Base-by-base conservation (phyloP, 2,888 invertebrate species). In the Eristalis intricaria region DNA sequence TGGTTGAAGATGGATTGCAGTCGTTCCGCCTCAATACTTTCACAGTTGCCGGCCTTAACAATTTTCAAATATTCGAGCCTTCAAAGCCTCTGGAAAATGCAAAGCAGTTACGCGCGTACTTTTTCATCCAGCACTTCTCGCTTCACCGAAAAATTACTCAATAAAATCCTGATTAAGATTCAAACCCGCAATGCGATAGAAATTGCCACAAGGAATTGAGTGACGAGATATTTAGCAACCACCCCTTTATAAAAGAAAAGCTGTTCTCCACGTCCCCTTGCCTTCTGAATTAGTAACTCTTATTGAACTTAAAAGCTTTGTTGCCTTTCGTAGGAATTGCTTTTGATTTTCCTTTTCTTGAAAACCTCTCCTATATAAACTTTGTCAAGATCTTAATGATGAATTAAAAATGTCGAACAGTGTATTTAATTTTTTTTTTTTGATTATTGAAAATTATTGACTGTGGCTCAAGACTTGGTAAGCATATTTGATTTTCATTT, bases 161-260 rank as follows among this genome's bases (percentile, higher is more conserved):
- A 68, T 26, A 32, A 4, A 56, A 19, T 13, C n/a, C 19, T 69
- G 26, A 29, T 29, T 50, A 1, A 66, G 26, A 10, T 32, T 32
- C 32, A 32, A 43, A 50, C 15, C 50, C 26, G 35, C 13, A 58
- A 22, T n/a, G 4, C 26, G 23, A 43, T 3, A 50, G 26, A 15
- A 15, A 38, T 43, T 66, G 40, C 66, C 26, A 66, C 11, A 64
- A 64, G 22, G 64, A 64, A 10, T n/a, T 64, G 3, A 64, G 29
- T 43, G 40, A 13, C 15, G 40, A 43, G 15, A 15, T 43, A 15
- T 13, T 43, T 0, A 43, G 4, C 2, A 43, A 43, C 15, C 40
- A 40, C 1, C 40, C 40, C 4, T 40, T 40, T 13, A 40, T 15
- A 13, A 40, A 40, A 1, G 10, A 15, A 4, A 40, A 40, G 13